Evolutionary conservation across 2,113 vertebrate genomes (phyloP).

Genomic region (Orycteropus afer): DNA sequence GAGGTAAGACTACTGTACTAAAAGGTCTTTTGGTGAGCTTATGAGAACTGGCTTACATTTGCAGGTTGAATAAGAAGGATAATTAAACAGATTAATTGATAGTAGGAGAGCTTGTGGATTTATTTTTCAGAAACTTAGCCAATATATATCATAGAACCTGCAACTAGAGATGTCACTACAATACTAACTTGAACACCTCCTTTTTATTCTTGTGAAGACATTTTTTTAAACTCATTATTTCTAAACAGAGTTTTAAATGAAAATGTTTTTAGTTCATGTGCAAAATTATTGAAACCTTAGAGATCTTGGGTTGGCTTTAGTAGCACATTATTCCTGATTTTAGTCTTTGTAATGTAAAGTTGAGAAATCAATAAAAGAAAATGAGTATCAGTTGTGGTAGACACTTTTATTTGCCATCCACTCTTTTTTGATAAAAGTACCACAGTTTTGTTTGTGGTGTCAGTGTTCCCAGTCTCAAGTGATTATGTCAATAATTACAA

Average conservation of each 20-base stretch:
- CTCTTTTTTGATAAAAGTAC: neutral
- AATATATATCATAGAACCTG: neutral
- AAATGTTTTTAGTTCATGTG: neutral
- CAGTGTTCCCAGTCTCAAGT: neutral
- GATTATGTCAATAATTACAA: neutral
- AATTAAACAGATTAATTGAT: neutral
- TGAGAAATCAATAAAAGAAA: neutral
- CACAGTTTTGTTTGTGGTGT: neutral
- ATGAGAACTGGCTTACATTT: neutral
- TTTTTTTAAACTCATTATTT: neutral
- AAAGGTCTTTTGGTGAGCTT: neutral
- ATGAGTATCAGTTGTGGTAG: neutral
- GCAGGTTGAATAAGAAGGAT: slow-evolving; percentile 18
- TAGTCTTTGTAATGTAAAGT: neutral
- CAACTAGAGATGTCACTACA: neutral
- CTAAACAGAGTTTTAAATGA: neutral
- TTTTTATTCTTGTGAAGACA: neutral
- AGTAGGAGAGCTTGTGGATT: neutral
- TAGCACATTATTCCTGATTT: neutral
- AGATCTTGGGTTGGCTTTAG: neutral
- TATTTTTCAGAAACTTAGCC: neutral
- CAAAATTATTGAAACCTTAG: neutral
- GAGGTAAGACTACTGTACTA: slow-evolving; percentile 89
- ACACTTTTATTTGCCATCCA: neutral
- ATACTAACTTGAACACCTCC: neutral